Percentiles rank a stretch among this genome's conserved stretches.
These are phyloP conservation scores for Babyrousa celebensis DNA, from an alignment of 2,797 vertebrate genomes.

Conservation along the genomic window DNA sequence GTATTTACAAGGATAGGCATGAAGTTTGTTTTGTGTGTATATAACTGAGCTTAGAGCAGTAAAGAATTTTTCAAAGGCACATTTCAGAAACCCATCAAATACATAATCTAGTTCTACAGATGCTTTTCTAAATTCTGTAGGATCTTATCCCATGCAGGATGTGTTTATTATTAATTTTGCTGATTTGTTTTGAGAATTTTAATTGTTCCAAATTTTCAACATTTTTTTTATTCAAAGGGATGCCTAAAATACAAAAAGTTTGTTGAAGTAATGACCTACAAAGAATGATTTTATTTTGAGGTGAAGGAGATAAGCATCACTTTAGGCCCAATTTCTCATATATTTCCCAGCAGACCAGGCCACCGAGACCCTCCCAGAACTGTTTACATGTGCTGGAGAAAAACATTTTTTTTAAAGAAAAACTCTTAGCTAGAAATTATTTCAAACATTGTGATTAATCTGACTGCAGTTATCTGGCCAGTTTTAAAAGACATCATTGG, in stretches of 20 bases:
- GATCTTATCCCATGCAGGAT: not conserved
- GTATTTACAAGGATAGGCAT: not conserved
- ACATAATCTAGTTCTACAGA: not conserved
- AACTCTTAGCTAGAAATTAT: conserved; percentile 13
- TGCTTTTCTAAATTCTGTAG: conserved; percentile 45
- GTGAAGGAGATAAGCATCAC: not conserved
- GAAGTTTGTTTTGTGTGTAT: not conserved
- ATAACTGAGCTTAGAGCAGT: not conserved
- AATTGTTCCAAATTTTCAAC: conserved; percentile 13
- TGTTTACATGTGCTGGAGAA: not conserved
- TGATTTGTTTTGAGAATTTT: conserved; percentile 51
- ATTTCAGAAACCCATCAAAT: conserved; percentile 28
- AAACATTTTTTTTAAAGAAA: not conserved
- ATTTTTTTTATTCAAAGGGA: conserved; percentile 4
- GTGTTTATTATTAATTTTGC: conserved; percentile 7
- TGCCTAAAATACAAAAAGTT: not conserved
- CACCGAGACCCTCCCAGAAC: not conserved
- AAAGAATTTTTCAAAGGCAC: conserved; percentile 12
- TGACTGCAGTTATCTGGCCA: not conserved
- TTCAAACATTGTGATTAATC: conserved; percentile 53
- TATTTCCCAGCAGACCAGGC: not conserved
- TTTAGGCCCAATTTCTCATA: not conserved
- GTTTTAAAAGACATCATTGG: not conserved
- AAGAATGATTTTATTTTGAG: conserved; percentile 49
- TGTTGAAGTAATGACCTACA: not conserved